Evolutionary conservation across 2,888 invertebrate species (phyloP).

Genomic region (Polyploca ridens): DNA sequence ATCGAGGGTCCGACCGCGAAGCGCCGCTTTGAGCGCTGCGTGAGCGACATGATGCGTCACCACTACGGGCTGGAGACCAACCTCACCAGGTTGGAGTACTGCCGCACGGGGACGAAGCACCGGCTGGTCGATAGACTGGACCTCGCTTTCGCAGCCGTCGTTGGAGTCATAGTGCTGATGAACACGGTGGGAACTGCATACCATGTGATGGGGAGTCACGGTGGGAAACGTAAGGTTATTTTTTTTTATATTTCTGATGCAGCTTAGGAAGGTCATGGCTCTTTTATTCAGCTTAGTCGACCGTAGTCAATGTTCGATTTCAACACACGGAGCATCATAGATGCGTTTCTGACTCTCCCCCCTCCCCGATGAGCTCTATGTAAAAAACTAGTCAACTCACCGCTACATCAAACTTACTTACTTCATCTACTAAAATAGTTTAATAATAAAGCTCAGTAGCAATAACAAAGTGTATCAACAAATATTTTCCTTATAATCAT

Average conservation of each 20-base stretch:
- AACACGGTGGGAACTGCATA: slow-evolving; percentile 57
- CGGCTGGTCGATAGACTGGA: slow-evolving; percentile 32
- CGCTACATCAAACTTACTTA: too few relatives aligned
- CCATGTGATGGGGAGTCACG: slow-evolving; percentile 35
- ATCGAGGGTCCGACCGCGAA: slow-evolving; percentile 21
- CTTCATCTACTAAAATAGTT: too few relatives aligned
- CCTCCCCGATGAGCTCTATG: too few relatives aligned
- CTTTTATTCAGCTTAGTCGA: too few relatives aligned
- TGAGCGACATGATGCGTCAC: slow-evolving; percentile 35
- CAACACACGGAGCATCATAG: too few relatives aligned
- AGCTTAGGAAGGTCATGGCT: too few relatives aligned
- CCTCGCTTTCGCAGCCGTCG: slow-evolving; percentile 33
- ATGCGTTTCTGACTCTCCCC: too few relatives aligned
- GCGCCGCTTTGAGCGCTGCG: slow-evolving; percentile 50
- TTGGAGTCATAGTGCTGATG: slow-evolving; percentile 33
- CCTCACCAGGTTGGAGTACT: slow-evolving; percentile 46
- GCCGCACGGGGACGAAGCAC: slow-evolving; percentile 25
- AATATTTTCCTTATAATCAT: too few relatives aligned
- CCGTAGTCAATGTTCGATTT: too few relatives aligned
- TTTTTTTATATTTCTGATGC: neutral
- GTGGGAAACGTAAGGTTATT: slow-evolving; percentile 39
- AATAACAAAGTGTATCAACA: too few relatives aligned
- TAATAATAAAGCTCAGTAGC: too few relatives aligned
- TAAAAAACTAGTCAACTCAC: too few relatives aligned
- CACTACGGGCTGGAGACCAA: slow-evolving; percentile 43